Evolutionary conservation across 2,113 vertebrate genomes (phyloP), one percentile per base, ranked within the genome.

Genomic region (Eulemur macaco): DNA sequence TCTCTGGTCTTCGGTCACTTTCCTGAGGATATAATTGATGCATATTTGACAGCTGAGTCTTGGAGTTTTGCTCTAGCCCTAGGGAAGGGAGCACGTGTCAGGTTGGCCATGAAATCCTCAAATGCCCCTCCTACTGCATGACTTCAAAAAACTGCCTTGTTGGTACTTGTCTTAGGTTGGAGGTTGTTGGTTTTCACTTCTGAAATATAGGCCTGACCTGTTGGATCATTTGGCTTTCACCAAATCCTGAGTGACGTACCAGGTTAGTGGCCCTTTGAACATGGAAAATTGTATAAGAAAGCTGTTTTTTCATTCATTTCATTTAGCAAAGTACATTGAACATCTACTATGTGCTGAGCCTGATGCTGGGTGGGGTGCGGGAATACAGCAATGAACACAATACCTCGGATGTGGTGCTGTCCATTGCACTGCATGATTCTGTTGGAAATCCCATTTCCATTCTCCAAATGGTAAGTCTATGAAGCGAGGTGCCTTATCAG

Each of bases 161-260:
- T 69, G 27, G 29, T 29, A 29, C 45, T n/a, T 69, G 15, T 47
- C 63, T 92, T 71, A 39, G 60, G n/a, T 77, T 60, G 47, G 58
- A 45, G 29, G 31, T 77, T 50, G 21, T 47, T 85, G 25, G 21
- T 54, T 77, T 95, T 71, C 54, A 31, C 60, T 93, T 93, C 86
- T 90, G 54, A 91, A 86, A 56, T 56, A 21, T 21, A 56, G 54
- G 54, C 29, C 52, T 87, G 34, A 63, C 69, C 25, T n/a, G 27
- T 5, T 47, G 7, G 23, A 68, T 56, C 31, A 18, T 76, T 91
- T 63, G 81, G 74, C 58, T 87, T 86, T 84, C 50, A 83, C 23
- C 50, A 77, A 86, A 76, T 64, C 37, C 13, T 60, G 31, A 95
- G 1, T 66, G 58, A 86, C 21, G 58, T 11, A 71, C 29, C 76